phyloP scores from a whole-genome alignment of 2,888 invertebrate species.

The Drosophila kambysellisi region DNA sequence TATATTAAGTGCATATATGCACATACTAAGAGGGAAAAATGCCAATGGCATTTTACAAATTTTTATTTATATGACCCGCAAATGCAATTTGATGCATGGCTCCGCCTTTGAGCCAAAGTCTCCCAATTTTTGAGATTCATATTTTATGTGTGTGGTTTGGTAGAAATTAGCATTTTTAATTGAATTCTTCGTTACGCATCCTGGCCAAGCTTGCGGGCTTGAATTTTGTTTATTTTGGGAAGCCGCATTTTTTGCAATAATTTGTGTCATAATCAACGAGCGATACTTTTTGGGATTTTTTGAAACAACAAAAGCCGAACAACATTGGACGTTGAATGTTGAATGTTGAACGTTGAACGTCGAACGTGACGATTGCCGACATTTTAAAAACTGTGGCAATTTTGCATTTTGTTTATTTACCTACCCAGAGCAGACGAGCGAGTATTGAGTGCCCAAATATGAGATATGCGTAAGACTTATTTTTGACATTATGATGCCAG shows the following conservation, averaged over 20 bases:
- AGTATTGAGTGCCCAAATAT: conserved; percentile 48
- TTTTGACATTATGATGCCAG: conserved; percentile 63
- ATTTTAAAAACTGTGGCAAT: conserved; percentile 58
- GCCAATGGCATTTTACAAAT: conserved; percentile 49
- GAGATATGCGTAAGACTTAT: conserved; percentile 66
- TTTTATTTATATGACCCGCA: conserved; percentile 51
- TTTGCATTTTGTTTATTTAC: conserved; percentile 63
- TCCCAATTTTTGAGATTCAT: conserved; percentile 21
- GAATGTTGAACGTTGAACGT: conserved; percentile 7
- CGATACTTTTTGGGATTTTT: conserved; percentile 31
- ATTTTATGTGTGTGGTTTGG: conserved; percentile 24
- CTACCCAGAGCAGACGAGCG: conserved; percentile 23
- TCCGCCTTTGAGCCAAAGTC: conserved; percentile 4
- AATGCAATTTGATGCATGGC: conserved; percentile 37
- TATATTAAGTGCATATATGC: conserved; percentile 30
- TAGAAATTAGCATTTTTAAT: conserved; percentile 65
- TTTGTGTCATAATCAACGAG: conserved; percentile 48
- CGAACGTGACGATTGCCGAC: conserved; percentile 66
- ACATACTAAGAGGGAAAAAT: conserved; percentile 33
- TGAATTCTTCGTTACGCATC: conserved; percentile 54
- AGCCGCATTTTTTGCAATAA: conserved; percentile 16
- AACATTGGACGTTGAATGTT: conserved; percentile 11
- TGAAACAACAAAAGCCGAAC: conserved; percentile 24
- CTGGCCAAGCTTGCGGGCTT: conserved; percentile 22
- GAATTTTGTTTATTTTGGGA: conserved; percentile 44